These are phyloP conservation scores for Huso huso DNA, from an alignment of 2,797 vertebrate species.

Conservation along the genomic window DNA sequence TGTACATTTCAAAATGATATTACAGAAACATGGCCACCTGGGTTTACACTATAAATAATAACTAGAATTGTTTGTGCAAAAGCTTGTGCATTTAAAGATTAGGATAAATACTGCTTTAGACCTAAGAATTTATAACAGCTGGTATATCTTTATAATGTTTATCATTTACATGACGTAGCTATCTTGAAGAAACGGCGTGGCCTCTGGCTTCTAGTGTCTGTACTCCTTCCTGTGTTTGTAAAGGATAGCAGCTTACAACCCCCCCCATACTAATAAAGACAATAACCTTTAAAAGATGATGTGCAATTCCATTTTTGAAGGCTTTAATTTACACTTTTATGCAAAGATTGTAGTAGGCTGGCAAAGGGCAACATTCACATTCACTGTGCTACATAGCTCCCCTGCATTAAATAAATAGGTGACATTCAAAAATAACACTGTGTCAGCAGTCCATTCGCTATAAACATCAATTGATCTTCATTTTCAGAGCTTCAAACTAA, in stretches of 20 bases:
- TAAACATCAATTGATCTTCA: background rate
- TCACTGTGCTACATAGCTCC: background rate
- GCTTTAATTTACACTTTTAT: constrained; percentile 25
- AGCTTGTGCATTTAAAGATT: too few species aligned
- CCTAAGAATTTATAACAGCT: too few species aligned
- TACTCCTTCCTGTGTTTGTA: background rate
- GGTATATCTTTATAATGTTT: too few species aligned
- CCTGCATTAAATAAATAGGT: constrained; percentile 1
- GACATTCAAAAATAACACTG: background rate
- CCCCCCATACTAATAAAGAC: constrained; percentile 19
- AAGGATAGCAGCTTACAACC: constrained; percentile 11
- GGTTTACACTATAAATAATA: too few species aligned
- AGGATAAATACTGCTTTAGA: too few species aligned
- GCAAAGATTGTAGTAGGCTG: constrained; percentile 19
- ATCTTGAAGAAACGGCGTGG: too few species aligned
- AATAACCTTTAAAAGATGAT: constrained; percentile 21
- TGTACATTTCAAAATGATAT: too few species aligned
- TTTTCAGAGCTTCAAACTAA: background rate
- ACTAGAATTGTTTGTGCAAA: too few species aligned
- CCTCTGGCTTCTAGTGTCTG: background rate
- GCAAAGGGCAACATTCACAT: constrained; percentile 14
- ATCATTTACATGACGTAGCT: too few species aligned
- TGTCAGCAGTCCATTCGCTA: background rate
- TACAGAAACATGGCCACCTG: too few species aligned
- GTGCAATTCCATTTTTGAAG: constrained; percentile 23